These are phyloP conservation scores for Leptoteleia sp. DNA, from an alignment of 1,140 invertebrate species.

Conservation along the genomic window DNA sequence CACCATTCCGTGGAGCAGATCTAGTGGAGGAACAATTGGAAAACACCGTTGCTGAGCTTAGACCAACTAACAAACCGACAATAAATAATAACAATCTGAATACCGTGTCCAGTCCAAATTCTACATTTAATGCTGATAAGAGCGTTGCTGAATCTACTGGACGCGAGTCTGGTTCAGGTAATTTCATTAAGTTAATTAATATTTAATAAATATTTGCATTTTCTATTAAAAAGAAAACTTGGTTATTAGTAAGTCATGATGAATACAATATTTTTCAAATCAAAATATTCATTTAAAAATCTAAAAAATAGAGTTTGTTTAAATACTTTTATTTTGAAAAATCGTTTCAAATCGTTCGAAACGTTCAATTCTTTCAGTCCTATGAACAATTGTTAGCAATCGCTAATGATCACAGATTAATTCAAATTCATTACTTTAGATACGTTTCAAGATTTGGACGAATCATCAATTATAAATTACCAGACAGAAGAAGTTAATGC, in stretches of 20 bases:
- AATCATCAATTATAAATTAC: conserved; percentile 54
- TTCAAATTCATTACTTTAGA: conserved; percentile 48
- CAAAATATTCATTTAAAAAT: too few species aligned
- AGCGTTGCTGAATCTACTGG: conserved; percentile 35
- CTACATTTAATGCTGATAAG: conserved; percentile 40
- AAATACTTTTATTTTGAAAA: too few species aligned
- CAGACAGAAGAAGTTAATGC: conserved; percentile 78
- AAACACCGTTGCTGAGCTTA: conserved; percentile 67
- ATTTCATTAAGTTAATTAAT: not conserved
- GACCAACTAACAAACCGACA: conserved; percentile 49
- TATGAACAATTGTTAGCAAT: too few species aligned
- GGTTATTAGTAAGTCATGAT: too few species aligned
- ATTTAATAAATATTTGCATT: not conserved
- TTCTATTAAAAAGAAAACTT: not conserved
- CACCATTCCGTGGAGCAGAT: conserved; percentile 46
- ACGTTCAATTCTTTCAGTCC: too few species aligned
- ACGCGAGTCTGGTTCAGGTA: conserved; percentile 42
- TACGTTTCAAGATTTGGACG: conserved; percentile 71
- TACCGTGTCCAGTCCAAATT: conserved; percentile 44
- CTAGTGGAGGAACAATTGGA: conserved; percentile 54
- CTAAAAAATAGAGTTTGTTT: too few species aligned
- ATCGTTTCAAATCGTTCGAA: too few species aligned
- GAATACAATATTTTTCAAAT: too few species aligned
- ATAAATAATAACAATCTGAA: too few species aligned
- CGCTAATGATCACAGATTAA: too few species aligned